Base-by-base conservation (phyloP, 2,113 vertebrate genomes). In the Brachionichthys hirsutus region DNA sequence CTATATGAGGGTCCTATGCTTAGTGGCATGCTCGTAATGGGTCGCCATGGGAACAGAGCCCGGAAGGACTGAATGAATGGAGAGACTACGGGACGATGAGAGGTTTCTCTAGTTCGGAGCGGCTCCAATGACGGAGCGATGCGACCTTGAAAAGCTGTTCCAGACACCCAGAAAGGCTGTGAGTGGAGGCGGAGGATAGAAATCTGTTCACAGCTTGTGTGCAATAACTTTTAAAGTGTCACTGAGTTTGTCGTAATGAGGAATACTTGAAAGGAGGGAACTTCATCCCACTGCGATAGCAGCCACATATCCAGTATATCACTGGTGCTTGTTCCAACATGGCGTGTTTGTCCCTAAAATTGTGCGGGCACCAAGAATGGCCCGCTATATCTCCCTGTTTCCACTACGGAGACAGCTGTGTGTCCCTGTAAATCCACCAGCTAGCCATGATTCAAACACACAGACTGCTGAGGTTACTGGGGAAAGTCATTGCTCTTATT, bases 91-190 rank as follows among this genome's bases (percentile, higher is more conserved):
- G 49, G 66, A 77, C 77, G 73, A 81, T 77, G 63, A 77, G 70
- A 73, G 70, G 62, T 54, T 79, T 75, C 49, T 63, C 14, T 14
- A 58, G 67, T 51, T 22, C 49, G 55, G 46, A 61, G 18, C 35
- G 16, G 60, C 45, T 78, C 51, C 75, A 81, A 86, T 86, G 62
- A 81, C 54, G 78, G 76, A 74, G 67, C 72, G 61, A 72, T 59
- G 49, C 35, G 65, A 66, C 55, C 40, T 30, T 42, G 69, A 72
- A 72, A 75, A 53, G 54, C 67, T 50, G 52, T 41, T 56, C 46
- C 68, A 70, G 70, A 72, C 72, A 57, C 63, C 67, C 35, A 11
- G 57, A 30, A 22, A 45, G 54, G 49, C 59, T 30, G 24, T 30
- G 24, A 30, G 24, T 30, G 24, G 24, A 30, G 24, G 24, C 24